Conservation (phyloP, 2,113 vertebrate genomes). For the Bungarus multicinctus region DNA sequence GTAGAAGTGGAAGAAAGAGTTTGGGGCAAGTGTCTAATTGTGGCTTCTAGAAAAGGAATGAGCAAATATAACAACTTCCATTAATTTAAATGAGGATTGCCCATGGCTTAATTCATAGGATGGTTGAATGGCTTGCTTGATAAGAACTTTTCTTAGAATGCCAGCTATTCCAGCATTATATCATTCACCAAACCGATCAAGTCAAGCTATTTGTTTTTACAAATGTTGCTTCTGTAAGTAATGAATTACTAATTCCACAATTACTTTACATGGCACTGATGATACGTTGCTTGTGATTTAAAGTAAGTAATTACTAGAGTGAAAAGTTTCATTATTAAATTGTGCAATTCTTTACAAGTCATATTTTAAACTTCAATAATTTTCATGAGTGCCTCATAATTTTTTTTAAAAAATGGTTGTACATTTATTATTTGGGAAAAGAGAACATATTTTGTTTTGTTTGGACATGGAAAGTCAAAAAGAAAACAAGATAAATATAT, state of each 20-base stretch:
- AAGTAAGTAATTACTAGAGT: conserved; percentile 47
- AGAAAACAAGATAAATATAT: background rate
- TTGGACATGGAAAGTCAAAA: background rate
- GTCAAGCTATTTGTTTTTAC: conserved; percentile 9
- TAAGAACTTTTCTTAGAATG: conserved; percentile 7
- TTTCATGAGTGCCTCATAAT: conserved; percentile 2
- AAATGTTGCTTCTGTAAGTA: conserved; percentile 36
- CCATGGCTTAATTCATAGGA: background rate
- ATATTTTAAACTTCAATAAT: conserved; percentile 49
- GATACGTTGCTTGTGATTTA: conserved; percentile 46
- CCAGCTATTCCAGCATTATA: background rate
- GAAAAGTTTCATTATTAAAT: conserved; percentile 49
- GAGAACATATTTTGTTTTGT: background rate
- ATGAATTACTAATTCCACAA: conserved; percentile 52
- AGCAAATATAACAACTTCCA: background rate
- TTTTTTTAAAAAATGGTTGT: conserved; percentile 21
- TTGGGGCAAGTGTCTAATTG: background rate
- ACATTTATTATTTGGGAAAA: conserved; percentile 9
- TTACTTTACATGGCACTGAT: conserved; percentile 41
- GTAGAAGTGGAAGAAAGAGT: background rate
- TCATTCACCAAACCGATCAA: conserved; percentile 20
- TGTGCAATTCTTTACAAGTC: conserved; percentile 8
- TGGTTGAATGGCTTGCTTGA: background rate
- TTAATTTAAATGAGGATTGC: background rate
- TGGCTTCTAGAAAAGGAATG: background rate